Conservation (phyloP, 2,888 invertebrate genomes). For the Eurois occulta region DNA sequence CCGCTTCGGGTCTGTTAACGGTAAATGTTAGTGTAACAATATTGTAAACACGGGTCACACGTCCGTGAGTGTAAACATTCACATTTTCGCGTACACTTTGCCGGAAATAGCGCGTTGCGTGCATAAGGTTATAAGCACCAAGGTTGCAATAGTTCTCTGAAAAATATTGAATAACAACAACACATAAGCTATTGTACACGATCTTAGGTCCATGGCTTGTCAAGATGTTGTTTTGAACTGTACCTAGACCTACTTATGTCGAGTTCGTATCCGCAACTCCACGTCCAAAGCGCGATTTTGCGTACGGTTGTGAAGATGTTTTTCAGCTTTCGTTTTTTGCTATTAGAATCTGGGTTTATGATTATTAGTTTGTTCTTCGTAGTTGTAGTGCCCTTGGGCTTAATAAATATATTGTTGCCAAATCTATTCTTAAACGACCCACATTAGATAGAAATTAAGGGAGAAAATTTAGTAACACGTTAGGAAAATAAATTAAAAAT, state of each 20-base stretch:
- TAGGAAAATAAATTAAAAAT: background rate
- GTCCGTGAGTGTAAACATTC: constrained; percentile 38
- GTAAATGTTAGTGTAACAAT: constrained; percentile 45
- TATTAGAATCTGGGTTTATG: constrained; percentile 27
- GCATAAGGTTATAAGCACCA: constrained; percentile 4
- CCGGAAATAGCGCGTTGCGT: constrained; percentile 37
- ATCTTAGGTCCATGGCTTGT: background rate
- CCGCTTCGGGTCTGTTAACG: background rate
- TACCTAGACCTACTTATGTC: background rate
- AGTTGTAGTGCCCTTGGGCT: constrained; percentile 33
- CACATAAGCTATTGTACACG: background rate
- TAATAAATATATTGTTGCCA: constrained; percentile 16
- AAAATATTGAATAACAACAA: constrained; percentile 11
- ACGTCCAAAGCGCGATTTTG: background rate
- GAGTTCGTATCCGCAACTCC: background rate
- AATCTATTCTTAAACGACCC: background rate
- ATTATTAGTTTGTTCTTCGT: background rate
- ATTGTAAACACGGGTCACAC: constrained; percentile 39
- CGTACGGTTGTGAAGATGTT: background rate
- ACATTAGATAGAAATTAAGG: background rate
- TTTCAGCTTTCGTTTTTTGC: background rate
- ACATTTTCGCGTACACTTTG: constrained; percentile 24
- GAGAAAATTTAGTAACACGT: background rate
- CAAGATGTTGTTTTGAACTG: background rate
- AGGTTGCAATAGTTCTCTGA: background rate